Evolutionary conservation across 2,797 vertebrate genomes (phyloP), one percentile per base, ranked within the genome.

Genomic region (Sandelia bainsii): DNA sequence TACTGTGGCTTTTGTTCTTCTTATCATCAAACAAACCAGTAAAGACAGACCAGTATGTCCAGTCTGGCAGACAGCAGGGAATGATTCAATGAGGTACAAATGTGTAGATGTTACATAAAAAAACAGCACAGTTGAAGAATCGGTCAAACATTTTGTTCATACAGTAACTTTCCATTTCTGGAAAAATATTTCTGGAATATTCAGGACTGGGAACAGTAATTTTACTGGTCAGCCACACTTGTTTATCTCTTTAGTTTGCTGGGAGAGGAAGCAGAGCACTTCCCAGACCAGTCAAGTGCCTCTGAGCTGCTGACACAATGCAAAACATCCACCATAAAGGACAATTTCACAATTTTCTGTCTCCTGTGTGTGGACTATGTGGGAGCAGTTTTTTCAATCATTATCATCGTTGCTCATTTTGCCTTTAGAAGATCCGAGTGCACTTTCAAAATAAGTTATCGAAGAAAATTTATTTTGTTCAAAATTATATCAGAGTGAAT

Each of bases 241-340:
- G 48, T 77, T 62, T 51, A 45, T 68, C 27, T 25, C 61, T 71
- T 66, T 45, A 11, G 39, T 66, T 68, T 72, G 58, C 70, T 81
- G 66, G 67, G 69, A 70, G 17, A 37, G 11, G 6, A 4, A 52
- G 22, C 34, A 19, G 4, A 12, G 60, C 58, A 67, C 73, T 68
- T 82, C 39, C 73, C 67, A 72, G 52, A 79, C 46, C 46, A 60
- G 61, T 69, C 6, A 42, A 90, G 86, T 81, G 87, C 77, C 86
- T 46, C 69, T 71, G 79, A 62, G 59, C 69, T 44, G 46, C 50
- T 1, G 11, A n/a, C 44, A 23, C 8, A 1, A 19, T 12, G 22
- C 56, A 8, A 51, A 62, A 65, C 49, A 54, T 37, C 37, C 32
- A 8, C 16, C 49, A 27, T 0, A 20, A 39, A 17, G 13, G 6